Evolutionary conservation across 2,797 vertebrate species (phyloP).

Genomic region (Megalops cyprinoides): DNA sequence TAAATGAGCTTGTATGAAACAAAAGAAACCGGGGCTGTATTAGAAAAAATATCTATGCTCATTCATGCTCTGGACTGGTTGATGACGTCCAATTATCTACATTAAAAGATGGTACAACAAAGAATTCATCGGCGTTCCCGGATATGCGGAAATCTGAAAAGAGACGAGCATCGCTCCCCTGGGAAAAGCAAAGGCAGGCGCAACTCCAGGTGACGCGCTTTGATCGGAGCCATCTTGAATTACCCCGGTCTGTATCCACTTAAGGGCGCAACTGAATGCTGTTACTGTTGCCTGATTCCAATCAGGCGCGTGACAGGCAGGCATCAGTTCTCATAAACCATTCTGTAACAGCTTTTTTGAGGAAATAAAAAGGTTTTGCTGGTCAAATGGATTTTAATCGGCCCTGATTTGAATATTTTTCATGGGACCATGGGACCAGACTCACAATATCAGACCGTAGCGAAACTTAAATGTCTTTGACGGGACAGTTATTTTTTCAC

Average conservation of each 20-base stretch:
- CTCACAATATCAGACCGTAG: slow-evolving; percentile 55
- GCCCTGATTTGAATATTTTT: slow-evolving; percentile 55
- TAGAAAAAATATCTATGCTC: slow-evolving; percentile 57
- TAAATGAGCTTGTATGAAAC: slow-evolving; percentile 47
- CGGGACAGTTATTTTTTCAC: slow-evolving; percentile 17
- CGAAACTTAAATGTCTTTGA: slow-evolving; percentile 45
- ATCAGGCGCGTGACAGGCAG: slow-evolving; percentile 61
- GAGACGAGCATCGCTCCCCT: slow-evolving; percentile 64
- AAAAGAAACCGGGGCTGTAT: slow-evolving; percentile 62
- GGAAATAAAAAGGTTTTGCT: slow-evolving; percentile 51
- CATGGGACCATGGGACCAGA: slow-evolving; percentile 47
- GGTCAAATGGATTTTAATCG: slow-evolving; percentile 61
- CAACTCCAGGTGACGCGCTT: slow-evolving; percentile 65
- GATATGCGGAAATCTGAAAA: slow-evolving; percentile 74
- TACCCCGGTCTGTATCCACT: slow-evolving; percentile 77
- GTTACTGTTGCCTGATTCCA: slow-evolving; percentile 62
- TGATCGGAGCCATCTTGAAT: slow-evolving; percentile 74
- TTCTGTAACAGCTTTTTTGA: slow-evolving; percentile 42
- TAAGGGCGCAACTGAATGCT: slow-evolving; percentile 62
- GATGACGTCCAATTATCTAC: slow-evolving; percentile 71
- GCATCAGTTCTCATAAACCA: slow-evolving; percentile 53
- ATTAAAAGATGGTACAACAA: slow-evolving; percentile 71
- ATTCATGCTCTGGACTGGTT: slow-evolving; percentile 61
- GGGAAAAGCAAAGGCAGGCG: slow-evolving; percentile 64
- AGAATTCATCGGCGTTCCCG: slow-evolving; percentile 66